phyloP scores from a whole-genome alignment of 2,888 invertebrate genomes.

The Epistrophe grossulariae region DNA sequence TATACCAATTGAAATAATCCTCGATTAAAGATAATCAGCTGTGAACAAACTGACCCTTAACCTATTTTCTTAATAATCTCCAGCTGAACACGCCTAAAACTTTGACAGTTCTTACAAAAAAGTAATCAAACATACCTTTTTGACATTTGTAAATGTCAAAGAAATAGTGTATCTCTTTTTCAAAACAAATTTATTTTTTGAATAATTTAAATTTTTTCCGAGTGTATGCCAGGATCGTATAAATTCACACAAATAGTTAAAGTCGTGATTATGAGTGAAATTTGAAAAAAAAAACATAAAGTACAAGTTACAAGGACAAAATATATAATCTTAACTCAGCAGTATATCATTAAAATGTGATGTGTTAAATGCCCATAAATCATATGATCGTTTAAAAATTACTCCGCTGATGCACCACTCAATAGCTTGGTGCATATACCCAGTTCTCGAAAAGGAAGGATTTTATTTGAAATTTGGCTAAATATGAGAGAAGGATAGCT shows the following conservation, averaged over 20 bases:
- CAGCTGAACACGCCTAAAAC: no score
- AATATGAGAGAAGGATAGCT: slow-evolving; percentile 11
- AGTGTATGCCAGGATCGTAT: background rate
- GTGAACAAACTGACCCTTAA: no score
- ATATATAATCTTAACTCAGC: slow-evolving; percentile 11
- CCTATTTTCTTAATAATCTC: no score
- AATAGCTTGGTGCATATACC: no score
- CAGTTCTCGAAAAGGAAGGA: slow-evolving; percentile 17
- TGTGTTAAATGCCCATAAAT: slow-evolving; percentile 77
- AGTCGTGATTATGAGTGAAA: background rate
- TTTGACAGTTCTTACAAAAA: no score
- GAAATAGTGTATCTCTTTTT: no score
- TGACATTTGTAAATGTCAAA: no score
- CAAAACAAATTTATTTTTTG: background rate
- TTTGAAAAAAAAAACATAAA: background rate
- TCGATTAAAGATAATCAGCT: no score
- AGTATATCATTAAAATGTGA: slow-evolving; percentile 75
- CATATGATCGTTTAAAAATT: slow-evolving; percentile 71
- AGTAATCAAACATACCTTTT: no score
- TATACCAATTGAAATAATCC: no score
- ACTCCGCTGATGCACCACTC: slow-evolving; percentile 3
- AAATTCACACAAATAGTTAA: no score
- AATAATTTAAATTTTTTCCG: background rate
- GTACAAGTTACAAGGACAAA: slow-evolving; percentile 32
- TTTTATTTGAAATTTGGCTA: slow-evolving; percentile 68